Base-by-base conservation (phyloP, 1,140 invertebrate species). In the Drosophila subpulchrella region DNA sequence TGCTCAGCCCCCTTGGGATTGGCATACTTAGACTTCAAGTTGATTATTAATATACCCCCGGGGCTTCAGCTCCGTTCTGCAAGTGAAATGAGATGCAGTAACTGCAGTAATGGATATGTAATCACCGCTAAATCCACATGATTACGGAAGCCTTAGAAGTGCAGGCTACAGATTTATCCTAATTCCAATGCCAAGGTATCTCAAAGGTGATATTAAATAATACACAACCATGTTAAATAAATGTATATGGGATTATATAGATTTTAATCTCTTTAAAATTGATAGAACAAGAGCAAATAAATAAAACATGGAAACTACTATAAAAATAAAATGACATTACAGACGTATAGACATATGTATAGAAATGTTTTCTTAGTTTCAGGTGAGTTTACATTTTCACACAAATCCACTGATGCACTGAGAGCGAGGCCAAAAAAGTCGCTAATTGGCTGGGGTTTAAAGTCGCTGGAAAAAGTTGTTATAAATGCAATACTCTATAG, bases 31-130 rank as follows among this genome's bases (percentile, higher is more conserved):
- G 54, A 68, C 58, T 48, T 73, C 46, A 55, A 60, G 74, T 74
- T 82, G 61, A 78, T 82, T 74, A 77, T 81, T 72, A 68, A 81
- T 67, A 81, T 72, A 55, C 42, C 38, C 63, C 38, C 58, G 54
- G 39, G 50, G 32, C 32, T 57, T 11, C 44, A 41, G 15, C 50
- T 36, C 6, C 20, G 17, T 6, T 36, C 32, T 32, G 6, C 12
- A 12, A 41, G n/a, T 11, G 47, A 72, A 39, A 46, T 71, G 38
- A 42, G 54, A 72, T 74, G 56, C 68, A 74, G 56, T 38, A 46
- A 39, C 61, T 32, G 62, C 48, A 51, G 48, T 51, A 51, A 38
- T 36, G 47, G 48, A 70, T 53, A 51, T 66, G 60, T 50, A 66
- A 53, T 51, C 44, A 51, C 62, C 15, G n/a, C 41, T 47, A 27